Evolutionary conservation across 1,140 invertebrate species (phyloP).

Genomic region (Bombus consobrinus): DNA sequence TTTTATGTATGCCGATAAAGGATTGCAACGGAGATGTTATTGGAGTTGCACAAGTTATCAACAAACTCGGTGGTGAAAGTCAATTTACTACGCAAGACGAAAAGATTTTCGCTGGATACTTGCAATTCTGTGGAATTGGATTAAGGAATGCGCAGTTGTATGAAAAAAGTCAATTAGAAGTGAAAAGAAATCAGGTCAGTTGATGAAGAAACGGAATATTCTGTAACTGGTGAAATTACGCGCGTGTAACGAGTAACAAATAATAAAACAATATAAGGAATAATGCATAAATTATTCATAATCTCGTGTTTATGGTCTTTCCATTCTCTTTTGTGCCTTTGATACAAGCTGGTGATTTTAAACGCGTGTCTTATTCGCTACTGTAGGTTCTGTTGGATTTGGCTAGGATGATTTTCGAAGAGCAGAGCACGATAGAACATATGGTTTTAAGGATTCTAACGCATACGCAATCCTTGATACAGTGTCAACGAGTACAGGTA

Average conservation of each 20-base stretch:
- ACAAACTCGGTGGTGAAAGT: slow-evolving; percentile 91
- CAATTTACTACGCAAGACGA: slow-evolving; percentile 93
- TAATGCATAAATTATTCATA: background rate
- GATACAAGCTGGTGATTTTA: background rate
- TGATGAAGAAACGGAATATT: background rate
- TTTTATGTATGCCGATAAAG: slow-evolving; percentile 98
- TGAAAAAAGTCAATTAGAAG: slow-evolving; percentile 96
- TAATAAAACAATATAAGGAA: background rate
- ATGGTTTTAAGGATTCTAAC: slow-evolving; percentile 97
- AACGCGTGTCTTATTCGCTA: background rate
- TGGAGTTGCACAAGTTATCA: slow-evolving; percentile 98
- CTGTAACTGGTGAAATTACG: too few relatives aligned
- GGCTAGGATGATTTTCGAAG: slow-evolving; percentile 97
- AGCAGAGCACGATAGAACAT: slow-evolving; percentile 97
- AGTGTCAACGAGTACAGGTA: slow-evolving; percentile 96
- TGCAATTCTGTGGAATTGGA: slow-evolving; percentile 98
- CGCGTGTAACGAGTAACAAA: background rate
- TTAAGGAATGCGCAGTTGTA: slow-evolving; percentile 96
- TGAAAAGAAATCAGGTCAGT: slow-evolving; percentile 94
- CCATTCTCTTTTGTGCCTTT: background rate
- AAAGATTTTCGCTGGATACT: slow-evolving; percentile 95
- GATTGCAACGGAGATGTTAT: slow-evolving; percentile 97
- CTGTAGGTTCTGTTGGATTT: slow-evolving; percentile 93
- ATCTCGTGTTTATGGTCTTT: background rate
- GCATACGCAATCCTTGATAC: slow-evolving; percentile 96